phyloP scores from a whole-genome alignment of 2,113 vertebrate genomes.

The Anthoscopus minutus region DNA sequence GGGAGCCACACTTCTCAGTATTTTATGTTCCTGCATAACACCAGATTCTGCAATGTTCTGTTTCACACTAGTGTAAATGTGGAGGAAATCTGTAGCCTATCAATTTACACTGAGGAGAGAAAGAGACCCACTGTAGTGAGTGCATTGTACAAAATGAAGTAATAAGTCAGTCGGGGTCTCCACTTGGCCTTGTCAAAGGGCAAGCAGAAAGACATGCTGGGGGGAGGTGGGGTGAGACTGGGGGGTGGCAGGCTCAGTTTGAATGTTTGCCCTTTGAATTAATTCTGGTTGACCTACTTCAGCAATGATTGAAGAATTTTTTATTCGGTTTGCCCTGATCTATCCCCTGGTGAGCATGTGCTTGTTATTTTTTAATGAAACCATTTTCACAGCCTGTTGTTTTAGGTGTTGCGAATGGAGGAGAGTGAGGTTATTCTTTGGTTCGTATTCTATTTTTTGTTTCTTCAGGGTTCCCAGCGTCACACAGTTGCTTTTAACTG shows the following conservation, averaged over 20 bases:
- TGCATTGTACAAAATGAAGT: conserved; percentile 5
- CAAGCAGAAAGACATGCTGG: neutral
- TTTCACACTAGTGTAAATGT: neutral
- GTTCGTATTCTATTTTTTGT: conserved; percentile 10
- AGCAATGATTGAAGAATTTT: conserved; percentile 78
- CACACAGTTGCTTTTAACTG: neutral
- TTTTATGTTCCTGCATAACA: neutral
- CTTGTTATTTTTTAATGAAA: conserved; percentile 82
- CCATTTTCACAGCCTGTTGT: conserved; percentile 70
- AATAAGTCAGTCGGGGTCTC: conserved; percentile 5
- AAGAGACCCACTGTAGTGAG: neutral
- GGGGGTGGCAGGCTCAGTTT: conserved; percentile 38
- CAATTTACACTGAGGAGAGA: neutral
- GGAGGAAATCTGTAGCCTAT: neutral
- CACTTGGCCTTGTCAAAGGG: conserved; percentile 48
- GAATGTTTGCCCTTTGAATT: conserved; percentile 86
- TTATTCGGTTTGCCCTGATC: conserved; percentile 62
- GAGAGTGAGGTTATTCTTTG: conserved; percentile 22
- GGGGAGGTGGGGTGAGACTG: neutral
- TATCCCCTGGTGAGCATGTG: conserved; percentile 66
- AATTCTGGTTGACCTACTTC: conserved; percentile 93
- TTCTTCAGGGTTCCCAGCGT: conserved; percentile 7
- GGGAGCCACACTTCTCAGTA: accelerated
- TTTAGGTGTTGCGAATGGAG: conserved; percentile 58
- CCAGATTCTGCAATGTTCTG: neutral